phyloP scores from a whole-genome alignment of 2,888 invertebrate species.

The Cepaea hortensis region DNA sequence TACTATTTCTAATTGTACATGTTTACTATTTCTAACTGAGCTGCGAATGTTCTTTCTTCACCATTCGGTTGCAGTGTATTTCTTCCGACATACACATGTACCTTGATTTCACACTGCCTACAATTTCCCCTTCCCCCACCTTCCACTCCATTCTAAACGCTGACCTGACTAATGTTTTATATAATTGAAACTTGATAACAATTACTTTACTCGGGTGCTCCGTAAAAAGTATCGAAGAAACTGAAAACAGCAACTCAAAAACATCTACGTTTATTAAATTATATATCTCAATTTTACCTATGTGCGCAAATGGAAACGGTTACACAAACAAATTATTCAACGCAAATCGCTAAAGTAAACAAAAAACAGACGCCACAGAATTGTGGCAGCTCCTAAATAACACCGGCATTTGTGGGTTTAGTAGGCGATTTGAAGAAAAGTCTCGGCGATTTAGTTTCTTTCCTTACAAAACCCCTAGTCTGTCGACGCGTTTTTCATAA shows the following conservation, averaged over 20 bases:
- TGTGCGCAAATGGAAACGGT: background rate
- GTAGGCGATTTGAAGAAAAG: conserved; percentile 23
- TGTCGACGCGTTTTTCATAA: conserved; percentile 28
- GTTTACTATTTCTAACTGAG: no score
- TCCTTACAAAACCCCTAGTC: background rate
- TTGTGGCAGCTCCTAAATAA: conserved; percentile 18
- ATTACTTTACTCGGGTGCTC: no score
- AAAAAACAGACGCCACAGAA: conserved; percentile 7
- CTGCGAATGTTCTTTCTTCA: no score
- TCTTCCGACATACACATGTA: no score
- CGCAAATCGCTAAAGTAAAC: conserved; percentile 10
- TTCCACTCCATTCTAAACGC: background rate
- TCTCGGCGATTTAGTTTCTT: conserved; percentile 19
- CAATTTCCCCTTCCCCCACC: no score
- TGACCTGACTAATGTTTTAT: background rate
- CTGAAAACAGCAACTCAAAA: background rate
- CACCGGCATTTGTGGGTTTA: background rate
- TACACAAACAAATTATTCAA: conserved; percentile 35
- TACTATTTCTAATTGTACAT: no score
- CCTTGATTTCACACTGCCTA: no score
- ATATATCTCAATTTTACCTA: conserved; percentile 33
- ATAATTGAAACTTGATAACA: background rate
- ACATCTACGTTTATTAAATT: background rate
- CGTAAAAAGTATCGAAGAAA: no score
- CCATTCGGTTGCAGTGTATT: no score